phyloP scores from a whole-genome alignment of 2,888 invertebrate genomes.

The Eudemis profundana region DNA sequence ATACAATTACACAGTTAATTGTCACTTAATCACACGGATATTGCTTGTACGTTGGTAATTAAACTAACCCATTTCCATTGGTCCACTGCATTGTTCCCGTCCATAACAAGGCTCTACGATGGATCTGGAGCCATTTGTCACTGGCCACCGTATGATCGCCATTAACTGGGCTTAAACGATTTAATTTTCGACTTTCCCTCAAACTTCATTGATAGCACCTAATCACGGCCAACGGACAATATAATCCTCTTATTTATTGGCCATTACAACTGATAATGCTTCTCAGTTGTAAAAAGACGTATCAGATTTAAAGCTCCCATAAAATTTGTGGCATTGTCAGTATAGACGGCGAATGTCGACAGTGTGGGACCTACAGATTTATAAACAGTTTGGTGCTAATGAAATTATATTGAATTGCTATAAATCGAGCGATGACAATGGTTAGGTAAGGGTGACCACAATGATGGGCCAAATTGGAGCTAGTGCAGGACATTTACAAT shows the following conservation, averaged over 20 bases:
- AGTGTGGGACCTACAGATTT: slow-evolving; percentile 71
- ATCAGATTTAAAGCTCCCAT: neutral
- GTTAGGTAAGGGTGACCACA: slow-evolving; percentile 62
- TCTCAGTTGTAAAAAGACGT: neutral
- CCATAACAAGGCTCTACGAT: slow-evolving; percentile 50
- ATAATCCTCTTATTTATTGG: slow-evolving; percentile 83
- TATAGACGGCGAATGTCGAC: slow-evolving; percentile 65
- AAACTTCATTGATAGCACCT: slow-evolving; percentile 74
- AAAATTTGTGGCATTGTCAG: neutral
- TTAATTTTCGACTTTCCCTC: slow-evolving; percentile 81
- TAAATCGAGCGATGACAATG: slow-evolving; percentile 73
- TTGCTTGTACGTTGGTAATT: slow-evolving; percentile 7
- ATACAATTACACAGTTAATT: slow-evolving; percentile 17
- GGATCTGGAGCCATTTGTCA: slow-evolving; percentile 60
- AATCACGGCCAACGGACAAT: slow-evolving; percentile 80
- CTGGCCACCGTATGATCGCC: slow-evolving; percentile 64
- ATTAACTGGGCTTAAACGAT: slow-evolving; percentile 78
- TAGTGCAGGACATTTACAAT: slow-evolving; percentile 59
- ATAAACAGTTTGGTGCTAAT: slow-evolving; percentile 77
- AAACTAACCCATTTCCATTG: slow-evolving; percentile 30
- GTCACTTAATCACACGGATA: slow-evolving; percentile 16
- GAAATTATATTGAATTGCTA: slow-evolving; percentile 80
- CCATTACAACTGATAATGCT: slow-evolving; percentile 66
- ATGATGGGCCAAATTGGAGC: slow-evolving; percentile 55
- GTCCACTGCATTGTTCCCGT: slow-evolving; percentile 54